Conservation (phyloP, 2,888 invertebrate genomes). For the Stenodema calcarata region DNA sequence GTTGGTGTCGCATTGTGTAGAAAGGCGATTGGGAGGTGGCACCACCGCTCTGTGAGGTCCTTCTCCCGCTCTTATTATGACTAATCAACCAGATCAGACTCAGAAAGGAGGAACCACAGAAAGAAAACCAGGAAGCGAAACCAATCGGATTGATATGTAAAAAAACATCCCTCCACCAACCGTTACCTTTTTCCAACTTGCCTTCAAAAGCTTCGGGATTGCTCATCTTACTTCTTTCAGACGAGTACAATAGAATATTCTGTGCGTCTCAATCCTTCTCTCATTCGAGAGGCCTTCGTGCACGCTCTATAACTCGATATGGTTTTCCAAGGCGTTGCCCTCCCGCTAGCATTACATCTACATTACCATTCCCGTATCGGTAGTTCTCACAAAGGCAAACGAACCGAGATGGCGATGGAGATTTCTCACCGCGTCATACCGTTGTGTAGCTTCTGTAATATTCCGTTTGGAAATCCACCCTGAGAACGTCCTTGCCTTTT, state of each 20-base stretch:
- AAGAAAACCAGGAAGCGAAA: constrained; percentile 30
- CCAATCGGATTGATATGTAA: constrained; percentile 38
- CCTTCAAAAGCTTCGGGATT: constrained; percentile 31
- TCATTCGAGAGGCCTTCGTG: not conserved
- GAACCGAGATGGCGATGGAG: not conserved
- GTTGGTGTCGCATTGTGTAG: constrained; percentile 14
- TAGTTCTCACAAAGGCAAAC: not conserved
- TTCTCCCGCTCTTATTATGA: constrained; percentile 40
- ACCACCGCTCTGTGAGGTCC: constrained; percentile 33
- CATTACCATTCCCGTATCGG: constrained; percentile 17
- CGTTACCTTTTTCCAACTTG: constrained; percentile 37
- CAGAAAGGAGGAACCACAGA: constrained; percentile 1
- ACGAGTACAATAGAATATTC: constrained; percentile 39
- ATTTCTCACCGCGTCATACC: not conserved
- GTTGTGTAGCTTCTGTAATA: not conserved
- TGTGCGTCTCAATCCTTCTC: constrained; percentile 32
- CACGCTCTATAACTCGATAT: constrained; percentile 30
- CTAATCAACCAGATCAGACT: constrained; percentile 47
- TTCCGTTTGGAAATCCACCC: not conserved
- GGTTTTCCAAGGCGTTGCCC: constrained; percentile 8
- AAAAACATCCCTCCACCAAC: constrained; percentile 21
- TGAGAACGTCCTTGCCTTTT: not conserved
- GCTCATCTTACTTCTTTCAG: constrained; percentile 39
- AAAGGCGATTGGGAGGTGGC: not conserved
- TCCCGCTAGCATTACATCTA: constrained; percentile 2